Percentiles rank a stretch among this genome's conserved stretches.
Conservation (phyloP, 2,888 invertebrate genomes). For the Morpho deidamia region DNA sequence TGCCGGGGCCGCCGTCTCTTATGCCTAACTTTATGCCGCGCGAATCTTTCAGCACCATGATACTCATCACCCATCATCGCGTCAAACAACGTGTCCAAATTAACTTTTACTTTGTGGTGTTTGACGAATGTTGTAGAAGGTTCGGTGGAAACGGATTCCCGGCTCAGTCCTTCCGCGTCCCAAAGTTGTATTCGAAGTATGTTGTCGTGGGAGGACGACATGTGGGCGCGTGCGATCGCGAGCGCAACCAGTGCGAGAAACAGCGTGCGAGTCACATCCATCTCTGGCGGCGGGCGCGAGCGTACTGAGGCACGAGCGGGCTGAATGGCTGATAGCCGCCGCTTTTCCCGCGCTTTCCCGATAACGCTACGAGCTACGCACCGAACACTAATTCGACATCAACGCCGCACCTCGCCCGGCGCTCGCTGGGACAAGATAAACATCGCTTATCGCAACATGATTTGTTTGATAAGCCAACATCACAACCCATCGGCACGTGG, state of each 20-base stretch:
- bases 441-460: conserved; percentile 50
- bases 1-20: conserved; percentile 68
- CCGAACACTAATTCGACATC: conserved; percentile 42
- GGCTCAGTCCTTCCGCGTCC: conserved; percentile 68
- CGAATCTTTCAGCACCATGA: conserved; percentile 55
- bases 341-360: conserved; percentile 75
- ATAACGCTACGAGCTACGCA: conserved; percentile 45
- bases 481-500: conserved; percentile 21
- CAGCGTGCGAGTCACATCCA: conserved; percentile 59
- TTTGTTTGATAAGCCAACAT: conserved; percentile 49
- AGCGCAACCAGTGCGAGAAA: conserved; percentile 53
- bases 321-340: conserved; percentile 29
- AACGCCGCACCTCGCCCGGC: conserved; percentile 35
- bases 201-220: conserved; percentile 60
- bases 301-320: conserved; percentile 54
- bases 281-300: conserved; percentile 64
- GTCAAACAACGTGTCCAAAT: conserved; percentile 58
- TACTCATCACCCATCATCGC: conserved; percentile 66
- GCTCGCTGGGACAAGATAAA: conserved; percentile 28
- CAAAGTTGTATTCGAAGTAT: conserved; percentile 69
- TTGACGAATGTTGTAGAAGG: conserved; percentile 32
- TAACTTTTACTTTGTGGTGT: conserved; percentile 50
- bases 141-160: conserved; percentile 44
- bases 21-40: conserved; percentile 66
- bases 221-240: conserved; percentile 59